Evolutionary conservation across 35 echinoderm and acorn worm species (phyloP).

Genomic region (Ophioderma brevispina): DNA sequence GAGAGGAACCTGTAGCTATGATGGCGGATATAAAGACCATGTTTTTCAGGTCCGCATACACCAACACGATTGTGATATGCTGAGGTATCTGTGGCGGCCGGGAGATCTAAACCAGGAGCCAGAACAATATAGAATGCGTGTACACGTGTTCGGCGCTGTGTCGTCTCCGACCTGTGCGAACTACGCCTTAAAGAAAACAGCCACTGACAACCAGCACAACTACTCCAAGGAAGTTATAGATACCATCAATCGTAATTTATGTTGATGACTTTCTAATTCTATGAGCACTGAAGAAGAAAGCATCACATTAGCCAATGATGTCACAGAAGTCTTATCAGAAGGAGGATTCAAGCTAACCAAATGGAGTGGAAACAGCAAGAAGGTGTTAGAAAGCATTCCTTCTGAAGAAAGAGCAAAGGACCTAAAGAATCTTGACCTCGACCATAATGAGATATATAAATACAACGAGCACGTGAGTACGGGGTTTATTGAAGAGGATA

Average conservation of each 20-base stretch:
- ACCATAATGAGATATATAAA: conserved; percentile 23
- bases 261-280: conserved; percentile 51
- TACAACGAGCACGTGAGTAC: conserved; percentile 44
- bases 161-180: conserved; percentile 75
- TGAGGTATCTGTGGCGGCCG: conserved; percentile 72
- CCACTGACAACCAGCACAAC: conserved; percentile 25
- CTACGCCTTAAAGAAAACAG: conserved; percentile 46
- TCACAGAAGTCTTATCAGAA: conserved; percentile 24
- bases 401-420: conserved; percentile 34
- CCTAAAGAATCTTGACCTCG: conserved; percentile 38
- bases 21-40: conserved; percentile 57
- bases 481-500: conserved; percentile 56
- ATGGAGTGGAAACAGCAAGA: conserved; percentile 58
- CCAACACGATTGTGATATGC: conserved; percentile 40
- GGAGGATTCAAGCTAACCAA: conserved; percentile 55
- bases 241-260: conserved; percentile 16
- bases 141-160: conserved; percentile 72
- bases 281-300: not conserved
- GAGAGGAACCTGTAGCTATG: conserved; percentile 60
- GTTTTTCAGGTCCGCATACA: conserved; percentile 37
- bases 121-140: conserved; percentile 51
- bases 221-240: conserved; percentile 14
- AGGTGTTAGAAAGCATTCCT: conserved; percentile 41
- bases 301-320: not conserved
- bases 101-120: conserved; percentile 45